Conservation (phyloP, 2,797 vertebrate species). For the Hapalemur alaotrensis region DNA sequence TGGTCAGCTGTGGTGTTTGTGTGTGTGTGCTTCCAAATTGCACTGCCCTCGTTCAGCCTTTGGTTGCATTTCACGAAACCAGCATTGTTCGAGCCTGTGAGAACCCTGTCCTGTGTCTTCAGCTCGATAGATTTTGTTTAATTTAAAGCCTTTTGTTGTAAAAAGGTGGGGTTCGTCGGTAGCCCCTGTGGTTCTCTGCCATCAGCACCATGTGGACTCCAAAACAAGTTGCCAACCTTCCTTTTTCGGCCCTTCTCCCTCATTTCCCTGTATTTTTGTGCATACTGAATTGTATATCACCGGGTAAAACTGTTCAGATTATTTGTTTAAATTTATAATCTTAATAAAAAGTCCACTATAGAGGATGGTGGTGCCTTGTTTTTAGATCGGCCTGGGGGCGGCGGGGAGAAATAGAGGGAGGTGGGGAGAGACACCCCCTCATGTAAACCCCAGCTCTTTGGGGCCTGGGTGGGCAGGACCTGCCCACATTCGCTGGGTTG, state of each 20-base stretch:
- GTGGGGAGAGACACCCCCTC: background rate
- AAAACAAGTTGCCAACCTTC: slow-evolving; percentile 89
- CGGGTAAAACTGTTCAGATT: slow-evolving; percentile 95
- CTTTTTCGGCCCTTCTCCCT: slow-evolving; percentile 82
- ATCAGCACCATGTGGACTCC: slow-evolving; percentile 92
- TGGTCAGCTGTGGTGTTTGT: slow-evolving; percentile 54
- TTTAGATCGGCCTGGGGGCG: slow-evolving; percentile 15
- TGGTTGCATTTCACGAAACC: slow-evolving; percentile 85
- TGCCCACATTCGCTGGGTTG: slow-evolving; percentile 36
- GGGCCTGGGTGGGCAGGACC: background rate
- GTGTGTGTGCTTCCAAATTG: slow-evolving; percentile 68
- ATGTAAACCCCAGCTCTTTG: background rate
- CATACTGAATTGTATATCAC: slow-evolving; percentile 94
- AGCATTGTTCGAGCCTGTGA: slow-evolving; percentile 89
- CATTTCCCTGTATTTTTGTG: slow-evolving; percentile 94
- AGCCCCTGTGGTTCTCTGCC: slow-evolving; percentile 87
- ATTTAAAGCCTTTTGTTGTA: slow-evolving; percentile 94
- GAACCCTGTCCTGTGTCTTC: slow-evolving; percentile 77
- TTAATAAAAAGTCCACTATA: slow-evolving; percentile 90
- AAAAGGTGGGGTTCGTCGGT: slow-evolving; percentile 89
- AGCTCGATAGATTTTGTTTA: slow-evolving; percentile 78
- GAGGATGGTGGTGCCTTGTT: slow-evolving; percentile 61
- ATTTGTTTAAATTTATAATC: slow-evolving; percentile 96
- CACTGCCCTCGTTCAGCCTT: slow-evolving; percentile 82
- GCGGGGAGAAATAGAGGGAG: background rate